Percentiles rank a stretch among this genome's conserved stretches.
Conservation (phyloP, 2,797 vertebrate genomes). For the Bovichtus diacanthus region DNA sequence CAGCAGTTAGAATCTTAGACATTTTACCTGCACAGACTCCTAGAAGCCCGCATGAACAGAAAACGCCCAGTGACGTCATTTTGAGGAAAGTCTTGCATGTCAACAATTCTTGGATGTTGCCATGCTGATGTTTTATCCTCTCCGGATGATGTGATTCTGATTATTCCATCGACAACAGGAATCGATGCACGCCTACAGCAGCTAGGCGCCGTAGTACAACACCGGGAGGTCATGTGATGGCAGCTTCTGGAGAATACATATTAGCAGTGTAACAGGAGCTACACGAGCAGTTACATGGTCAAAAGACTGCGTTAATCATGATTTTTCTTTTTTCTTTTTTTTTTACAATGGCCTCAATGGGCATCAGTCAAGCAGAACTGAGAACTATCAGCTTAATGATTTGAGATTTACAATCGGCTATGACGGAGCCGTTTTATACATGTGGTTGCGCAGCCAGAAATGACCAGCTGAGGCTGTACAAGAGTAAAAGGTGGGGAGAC, state of each 20-base stretch:
- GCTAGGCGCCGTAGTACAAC: background rate
- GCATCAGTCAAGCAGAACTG: conserved; percentile 10
- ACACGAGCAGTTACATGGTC: background rate
- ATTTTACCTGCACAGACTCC: too few relatives aligned
- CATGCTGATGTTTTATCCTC: background rate
- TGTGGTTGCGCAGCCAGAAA: conserved; percentile 18
- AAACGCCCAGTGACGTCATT: too few relatives aligned
- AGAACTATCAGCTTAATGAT: conserved; percentile 32
- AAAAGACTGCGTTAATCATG: conserved; percentile 9
- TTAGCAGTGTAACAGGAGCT: background rate
- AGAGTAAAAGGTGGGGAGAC: conserved; percentile 50
- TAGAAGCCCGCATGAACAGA: too few relatives aligned
- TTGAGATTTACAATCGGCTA: conserved; percentile 26
- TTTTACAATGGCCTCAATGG: conserved; percentile 10
- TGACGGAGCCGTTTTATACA: background rate
- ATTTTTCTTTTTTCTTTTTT: too few relatives aligned
- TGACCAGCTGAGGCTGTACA: conserved; percentile 13
- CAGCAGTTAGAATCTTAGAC: too few relatives aligned
- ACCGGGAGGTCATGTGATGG: background rate
- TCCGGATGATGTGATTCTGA: background rate
- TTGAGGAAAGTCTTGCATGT: background rate
- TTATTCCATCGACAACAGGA: background rate
- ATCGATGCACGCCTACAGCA: background rate
- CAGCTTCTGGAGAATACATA: background rate
- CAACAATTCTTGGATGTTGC: background rate